These are phyloP conservation scores for Globodera ellingtonae DNA, from an alignment of 1,140 invertebrate genomes.

Conservation along the genomic window DNA sequence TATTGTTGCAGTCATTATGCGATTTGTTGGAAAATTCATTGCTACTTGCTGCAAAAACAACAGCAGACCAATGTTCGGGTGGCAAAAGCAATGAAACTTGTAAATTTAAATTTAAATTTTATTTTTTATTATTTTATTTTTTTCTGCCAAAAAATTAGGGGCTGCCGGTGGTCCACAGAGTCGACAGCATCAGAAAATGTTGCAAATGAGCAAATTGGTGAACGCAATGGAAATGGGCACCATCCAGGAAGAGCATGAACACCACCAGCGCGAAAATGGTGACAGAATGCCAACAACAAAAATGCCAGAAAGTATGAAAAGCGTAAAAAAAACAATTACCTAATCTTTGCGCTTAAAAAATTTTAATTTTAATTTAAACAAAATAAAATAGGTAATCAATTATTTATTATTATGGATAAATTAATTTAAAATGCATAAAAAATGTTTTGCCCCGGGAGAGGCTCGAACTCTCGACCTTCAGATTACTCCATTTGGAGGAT, in stretches of 20 bases:
- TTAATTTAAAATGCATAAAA: no score
- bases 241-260: constrained; percentile 19
- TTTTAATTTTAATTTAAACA: neutral
- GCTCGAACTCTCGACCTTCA: no score
- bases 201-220: constrained; percentile 23
- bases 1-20: constrained; percentile 3
- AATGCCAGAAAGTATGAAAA: constrained; percentile 1
- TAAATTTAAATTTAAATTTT: neutral
- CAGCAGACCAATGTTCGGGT: neutral
- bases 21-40: constrained; percentile 23
- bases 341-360: neutral
- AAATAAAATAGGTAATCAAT: no score
- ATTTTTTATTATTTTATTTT: neutral
- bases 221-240: constrained; percentile 25
- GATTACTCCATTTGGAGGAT: no score
- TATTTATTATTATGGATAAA: no score
- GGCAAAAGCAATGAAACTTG: constrained; percentile 12
- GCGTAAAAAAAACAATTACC: neutral
- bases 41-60: neutral
- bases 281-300: neutral
- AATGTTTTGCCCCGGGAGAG: no score
- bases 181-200: constrained; percentile 2
- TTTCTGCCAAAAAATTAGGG: neutral
- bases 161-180: constrained; percentile 19
- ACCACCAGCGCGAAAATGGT: neutral